Percentiles rank a stretch among this genome's conserved stretches.
Evolutionary conservation across 2,113 vertebrate species (phyloP).

Genomic region (Petromus typicus): DNA sequence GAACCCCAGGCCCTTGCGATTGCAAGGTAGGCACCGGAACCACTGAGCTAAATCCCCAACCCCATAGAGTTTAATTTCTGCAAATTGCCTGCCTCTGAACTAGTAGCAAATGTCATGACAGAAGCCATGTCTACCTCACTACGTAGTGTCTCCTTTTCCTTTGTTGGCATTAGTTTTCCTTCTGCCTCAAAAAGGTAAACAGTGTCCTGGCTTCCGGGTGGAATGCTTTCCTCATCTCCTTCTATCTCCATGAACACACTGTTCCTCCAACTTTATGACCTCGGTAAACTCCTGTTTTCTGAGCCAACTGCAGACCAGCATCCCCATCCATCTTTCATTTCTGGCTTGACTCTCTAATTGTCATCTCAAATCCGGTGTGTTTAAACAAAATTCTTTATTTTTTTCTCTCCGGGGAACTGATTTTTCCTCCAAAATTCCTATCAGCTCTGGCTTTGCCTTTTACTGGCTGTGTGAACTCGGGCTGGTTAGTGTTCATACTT

Average conservation of each 20-base stretch:
- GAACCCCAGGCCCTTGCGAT: no score
- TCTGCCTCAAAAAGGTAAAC: background rate
- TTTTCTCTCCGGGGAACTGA: background rate
- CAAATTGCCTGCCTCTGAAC: background rate
- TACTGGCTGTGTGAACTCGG: background rate
- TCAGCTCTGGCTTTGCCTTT: background rate
- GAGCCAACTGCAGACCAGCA: background rate
- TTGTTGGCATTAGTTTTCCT: background rate
- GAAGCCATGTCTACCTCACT: background rate
- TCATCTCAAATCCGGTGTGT: background rate
- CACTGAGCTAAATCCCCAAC: no score
- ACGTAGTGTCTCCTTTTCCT: background rate
- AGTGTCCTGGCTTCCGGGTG: background rate
- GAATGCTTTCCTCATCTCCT: background rate
- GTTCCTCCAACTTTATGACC: background rate
- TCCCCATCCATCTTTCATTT: background rate
- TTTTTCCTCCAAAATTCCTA: background rate
- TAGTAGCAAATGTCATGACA: background rate
- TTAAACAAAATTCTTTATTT: slow-evolving; percentile 34
- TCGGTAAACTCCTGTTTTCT: background rate
- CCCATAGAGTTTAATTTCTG: no score
- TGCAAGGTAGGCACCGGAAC: no score
- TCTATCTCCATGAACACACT: background rate
- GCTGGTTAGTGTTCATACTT: background rate
- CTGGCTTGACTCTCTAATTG: background rate